Conservation (phyloP, 2,888 invertebrate genomes). For the Amphipoea lucens region DNA sequence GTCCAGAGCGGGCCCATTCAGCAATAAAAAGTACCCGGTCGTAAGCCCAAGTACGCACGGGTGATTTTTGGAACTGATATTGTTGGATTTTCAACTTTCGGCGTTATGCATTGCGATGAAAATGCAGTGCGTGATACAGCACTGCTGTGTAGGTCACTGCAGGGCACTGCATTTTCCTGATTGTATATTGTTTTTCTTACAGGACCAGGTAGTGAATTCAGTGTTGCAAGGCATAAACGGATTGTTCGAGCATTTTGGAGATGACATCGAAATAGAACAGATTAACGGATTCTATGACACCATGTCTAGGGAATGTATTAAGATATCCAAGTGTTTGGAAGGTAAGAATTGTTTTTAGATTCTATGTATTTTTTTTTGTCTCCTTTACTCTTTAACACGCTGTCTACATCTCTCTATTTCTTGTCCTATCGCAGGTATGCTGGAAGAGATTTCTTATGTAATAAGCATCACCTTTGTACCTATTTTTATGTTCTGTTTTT, state of each 20-base stretch:
- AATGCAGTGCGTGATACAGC: neutral
- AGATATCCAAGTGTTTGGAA: constrained; percentile 56
- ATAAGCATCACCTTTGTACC: too few species aligned
- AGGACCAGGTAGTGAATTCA: constrained; percentile 63
- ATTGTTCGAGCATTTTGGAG: constrained; percentile 61
- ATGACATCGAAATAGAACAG: constrained; percentile 42
- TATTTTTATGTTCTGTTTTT: too few species aligned
- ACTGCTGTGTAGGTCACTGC: neutral
- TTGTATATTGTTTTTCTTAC: constrained; percentile 4
- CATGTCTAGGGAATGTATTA: constrained; percentile 53
- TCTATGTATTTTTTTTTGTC: too few species aligned
- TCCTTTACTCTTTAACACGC: too few species aligned
- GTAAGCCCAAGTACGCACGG: too few species aligned
- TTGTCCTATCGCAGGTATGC: too few species aligned
- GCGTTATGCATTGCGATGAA: neutral
- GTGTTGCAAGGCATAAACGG: constrained; percentile 73
- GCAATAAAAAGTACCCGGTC: too few species aligned
- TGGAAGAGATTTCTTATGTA: too few species aligned
- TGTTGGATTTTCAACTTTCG: neutral
- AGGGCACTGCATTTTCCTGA: neutral
- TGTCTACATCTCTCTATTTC: too few species aligned
- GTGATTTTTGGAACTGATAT: too few species aligned
- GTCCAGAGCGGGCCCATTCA: too few species aligned
- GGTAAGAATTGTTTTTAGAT: constrained; percentile 28
- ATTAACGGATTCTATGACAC: constrained; percentile 52